Percentiles rank a stretch among this genome's conserved stretches.
These are phyloP conservation scores for Condylostylus longicornis DNA, from an alignment of 1,140 invertebrate species.

Conservation along the genomic window DNA sequence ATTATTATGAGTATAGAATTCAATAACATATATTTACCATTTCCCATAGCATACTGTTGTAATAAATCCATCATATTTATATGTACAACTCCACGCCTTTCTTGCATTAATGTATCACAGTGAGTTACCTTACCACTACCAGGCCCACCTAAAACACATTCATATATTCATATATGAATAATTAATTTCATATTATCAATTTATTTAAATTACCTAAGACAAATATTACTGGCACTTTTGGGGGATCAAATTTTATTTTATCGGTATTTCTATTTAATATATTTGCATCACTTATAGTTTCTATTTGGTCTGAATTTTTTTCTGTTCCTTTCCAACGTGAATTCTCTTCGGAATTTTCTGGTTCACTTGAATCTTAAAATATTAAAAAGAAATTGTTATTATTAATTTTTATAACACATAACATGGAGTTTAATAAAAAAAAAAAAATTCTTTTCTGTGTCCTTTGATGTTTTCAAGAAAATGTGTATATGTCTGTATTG, in stretches of 20 bases:
- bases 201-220: slow-evolving; percentile 50
- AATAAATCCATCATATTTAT: slow-evolving; percentile 83
- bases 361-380: too few relatives aligned
- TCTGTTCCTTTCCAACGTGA: too few relatives aligned
- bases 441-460: too few relatives aligned
- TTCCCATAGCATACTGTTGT: slow-evolving; percentile 74
- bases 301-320: too few relatives aligned
- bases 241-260: slow-evolving; percentile 65
- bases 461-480: too few relatives aligned
- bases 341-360: too few relatives aligned
- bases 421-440: too few relatives aligned
- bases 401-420: too few relatives aligned
- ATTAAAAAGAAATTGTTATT: too few relatives aligned
- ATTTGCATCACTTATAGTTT: too few relatives aligned
- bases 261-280: slow-evolving; percentile 62
- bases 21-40: slow-evolving; percentile 50
- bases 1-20: too few relatives aligned
- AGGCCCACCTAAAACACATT: slow-evolving; percentile 50
- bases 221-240: slow-evolving; percentile 73
- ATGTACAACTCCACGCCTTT: slow-evolving; percentile 65
- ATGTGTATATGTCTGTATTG: too few relatives aligned
- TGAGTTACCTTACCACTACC: slow-evolving; percentile 87
- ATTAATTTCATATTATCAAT: not conserved
- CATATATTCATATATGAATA: not conserved
- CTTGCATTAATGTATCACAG: slow-evolving; percentile 74